Conservation (phyloP, 2,888 invertebrate genomes). For the Taphrorychus bicolor region DNA sequence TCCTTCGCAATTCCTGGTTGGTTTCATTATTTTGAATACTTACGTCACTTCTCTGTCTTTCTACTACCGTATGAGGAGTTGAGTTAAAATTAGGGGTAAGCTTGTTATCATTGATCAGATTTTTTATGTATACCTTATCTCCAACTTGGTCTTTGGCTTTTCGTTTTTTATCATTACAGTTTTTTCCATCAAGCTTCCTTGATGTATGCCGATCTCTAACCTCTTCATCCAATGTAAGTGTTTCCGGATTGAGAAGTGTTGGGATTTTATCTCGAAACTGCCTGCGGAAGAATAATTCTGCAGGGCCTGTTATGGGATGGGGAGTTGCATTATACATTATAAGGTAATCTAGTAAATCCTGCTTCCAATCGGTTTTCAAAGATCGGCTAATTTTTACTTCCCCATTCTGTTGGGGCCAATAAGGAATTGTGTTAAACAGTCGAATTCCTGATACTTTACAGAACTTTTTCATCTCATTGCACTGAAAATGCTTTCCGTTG, state of each 20-base stretch:
- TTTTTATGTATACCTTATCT: slow-evolving; percentile 9
- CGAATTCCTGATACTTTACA: slow-evolving; percentile 33
- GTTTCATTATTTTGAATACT: too few relatives aligned
- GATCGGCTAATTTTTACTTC: slow-evolving; percentile 46
- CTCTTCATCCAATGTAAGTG: background rate
- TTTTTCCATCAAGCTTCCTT: slow-evolving; percentile 30
- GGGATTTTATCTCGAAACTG: slow-evolving; percentile 27
- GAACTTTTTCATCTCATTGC: slow-evolving; percentile 38
- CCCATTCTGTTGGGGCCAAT: slow-evolving; percentile 46
- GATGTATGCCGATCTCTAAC: slow-evolving; percentile 20
- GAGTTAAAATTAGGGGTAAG: slow-evolving; percentile 2
- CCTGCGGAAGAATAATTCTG: slow-evolving; percentile 28
- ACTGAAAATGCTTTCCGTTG: slow-evolving; percentile 42
- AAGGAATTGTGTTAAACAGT: slow-evolving; percentile 39
- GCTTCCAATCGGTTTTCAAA: slow-evolving; percentile 42
- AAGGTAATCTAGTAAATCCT: slow-evolving; percentile 42
- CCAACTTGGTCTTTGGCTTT: slow-evolving; percentile 14
- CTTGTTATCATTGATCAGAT: background rate
- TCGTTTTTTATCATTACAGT: slow-evolving; percentile 31
- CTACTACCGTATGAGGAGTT: slow-evolving; percentile 2
- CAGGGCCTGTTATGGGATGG: slow-evolving; percentile 44
- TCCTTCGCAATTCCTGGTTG: too few relatives aligned
- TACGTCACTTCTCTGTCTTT: too few relatives aligned
- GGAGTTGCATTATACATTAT: slow-evolving; percentile 45
- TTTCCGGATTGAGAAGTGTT: background rate